Percentiles rank a stretch among this genome's conserved stretches.
These are phyloP conservation scores for Piaya cayana DNA, from an alignment of 2,113 vertebrate species.

Conservation along the genomic window DNA sequence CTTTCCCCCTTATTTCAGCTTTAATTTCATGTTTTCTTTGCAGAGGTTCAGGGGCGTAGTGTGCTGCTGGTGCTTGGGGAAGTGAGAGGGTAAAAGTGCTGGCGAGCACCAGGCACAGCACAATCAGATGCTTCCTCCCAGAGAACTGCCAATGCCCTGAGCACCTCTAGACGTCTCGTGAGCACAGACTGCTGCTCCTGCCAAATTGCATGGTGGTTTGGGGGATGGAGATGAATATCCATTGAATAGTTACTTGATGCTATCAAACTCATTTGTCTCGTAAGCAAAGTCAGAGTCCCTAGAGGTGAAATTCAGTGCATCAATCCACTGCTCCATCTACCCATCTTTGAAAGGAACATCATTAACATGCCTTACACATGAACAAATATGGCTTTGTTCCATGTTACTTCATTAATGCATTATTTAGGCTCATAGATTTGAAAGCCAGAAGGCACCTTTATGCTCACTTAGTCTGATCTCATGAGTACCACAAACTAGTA, in stretches of 20 bases:
- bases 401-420: conserved; percentile 61
- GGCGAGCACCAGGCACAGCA: not conserved
- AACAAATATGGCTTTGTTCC: conserved; percentile 60
- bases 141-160: conserved; percentile 30
- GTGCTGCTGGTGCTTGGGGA: conserved; percentile 18
- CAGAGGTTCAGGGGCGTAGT: not conserved
- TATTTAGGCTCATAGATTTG: conserved; percentile 38
- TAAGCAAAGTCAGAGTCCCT: conserved; percentile 60
- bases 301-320: conserved; percentile 68
- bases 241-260: conserved; percentile 53
- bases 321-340: conserved; percentile 26
- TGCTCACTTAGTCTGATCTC: conserved; percentile 65
- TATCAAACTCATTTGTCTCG: conserved; percentile 61
- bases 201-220: conserved; percentile 28
- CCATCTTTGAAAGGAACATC: conserved; percentile 39
- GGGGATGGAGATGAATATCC: conserved; percentile 39
- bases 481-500: conserved; percentile 42
- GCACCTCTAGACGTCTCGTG: conserved; percentile 38
- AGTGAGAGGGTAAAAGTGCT: not conserved
- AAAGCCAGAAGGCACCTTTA: conserved; percentile 63
- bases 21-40: not conserved
- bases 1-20: not conserved
- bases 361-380: conserved; percentile 63
- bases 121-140: not conserved
- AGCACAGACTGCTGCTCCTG: conserved; percentile 52